Evolutionary conservation across 1,140 invertebrate species (phyloP), one percentile per base, ranked within the genome.

Genomic region (Apis florea): DNA sequence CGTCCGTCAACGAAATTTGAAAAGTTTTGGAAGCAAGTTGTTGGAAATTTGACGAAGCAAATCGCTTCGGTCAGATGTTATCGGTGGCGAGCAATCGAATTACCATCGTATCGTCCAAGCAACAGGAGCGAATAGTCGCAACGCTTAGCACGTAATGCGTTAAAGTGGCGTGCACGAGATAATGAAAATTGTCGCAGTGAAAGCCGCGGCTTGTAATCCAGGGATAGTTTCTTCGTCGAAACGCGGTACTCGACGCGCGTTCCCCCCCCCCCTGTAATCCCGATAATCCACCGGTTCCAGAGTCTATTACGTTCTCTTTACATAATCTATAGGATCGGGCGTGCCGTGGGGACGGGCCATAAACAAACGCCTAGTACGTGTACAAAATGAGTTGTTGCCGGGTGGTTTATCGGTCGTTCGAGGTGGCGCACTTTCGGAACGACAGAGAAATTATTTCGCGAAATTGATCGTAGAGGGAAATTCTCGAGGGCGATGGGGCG

Each of bases 241-340:
- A 17, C 40, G 24, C 2, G 19, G 47, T 53, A 49, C 59, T 63
- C 13, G 12, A n/a, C 24, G 61, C 63, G 56, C 77, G 77, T 53
- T 81, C 26, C 75, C 64, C 72, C 40, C 26, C 75, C 64, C 72
- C 40, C 71, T 75, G 49, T 81, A 81, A 81, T 81, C 79, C 79
- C 40, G 53, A 40, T 81, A 81, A 80, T 75, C 79, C 79, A 51
- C 40, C 71, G 53, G 61, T 54, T 58, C 72, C 24, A 26, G 40
- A 68, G 79, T 81, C 79, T 81, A 59, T 81, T 81, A 81, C 72
- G 73, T 51, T 75, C 79, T 81, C 79, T 81, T 75, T 75, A 74
- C 63, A 81, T 81, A 75, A 81, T 81, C 79, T 81, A 74, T 81
- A 81, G 63, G 63, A 81, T 75, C 71, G 54, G 11, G 31, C 12